phyloP scores from a whole-genome alignment of 2,888 invertebrate genomes.

The Dasysyrphus tricinctus region DNA sequence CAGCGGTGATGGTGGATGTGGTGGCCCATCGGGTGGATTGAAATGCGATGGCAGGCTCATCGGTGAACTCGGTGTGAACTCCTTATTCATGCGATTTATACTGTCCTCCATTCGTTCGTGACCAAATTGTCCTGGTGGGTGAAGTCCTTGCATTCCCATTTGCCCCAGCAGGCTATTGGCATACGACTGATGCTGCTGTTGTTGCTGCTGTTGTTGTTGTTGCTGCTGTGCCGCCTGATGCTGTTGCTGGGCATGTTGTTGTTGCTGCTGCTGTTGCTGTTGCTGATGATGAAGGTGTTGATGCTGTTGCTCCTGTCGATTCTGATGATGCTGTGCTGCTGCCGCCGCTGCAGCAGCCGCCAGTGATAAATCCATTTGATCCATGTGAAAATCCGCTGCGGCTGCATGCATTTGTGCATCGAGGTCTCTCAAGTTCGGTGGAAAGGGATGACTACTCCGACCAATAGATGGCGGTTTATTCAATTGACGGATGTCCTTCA shows the following conservation, averaged over 20 bases:
- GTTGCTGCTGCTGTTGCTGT: conserved; percentile 55
- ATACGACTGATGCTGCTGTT: conserved; percentile 81
- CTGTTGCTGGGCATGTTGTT: conserved; percentile 34
- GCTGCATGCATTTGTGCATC: conserved; percentile 83
- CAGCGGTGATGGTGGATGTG: conserved; percentile 86
- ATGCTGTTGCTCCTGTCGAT: conserved; percentile 70
- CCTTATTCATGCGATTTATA: conserved; percentile 82
- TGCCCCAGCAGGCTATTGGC: conserved; percentile 81
- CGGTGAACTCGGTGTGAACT: conserved; percentile 82
- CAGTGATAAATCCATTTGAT: conserved; percentile 83
- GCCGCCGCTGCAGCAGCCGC: conserved; percentile 83
- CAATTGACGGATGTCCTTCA: conserved; percentile 83
- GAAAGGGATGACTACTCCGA: conserved; percentile 77
- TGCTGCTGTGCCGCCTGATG: conserved; percentile 77
- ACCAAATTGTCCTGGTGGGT: conserved; percentile 79
- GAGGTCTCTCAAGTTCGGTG: conserved; percentile 79
- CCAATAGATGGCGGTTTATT: conserved; percentile 81
- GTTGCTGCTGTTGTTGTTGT: conserved; percentile 69
- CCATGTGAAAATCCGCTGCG: conserved; percentile 82
- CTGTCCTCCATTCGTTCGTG: conserved; percentile 83
- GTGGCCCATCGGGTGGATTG: conserved; percentile 84
- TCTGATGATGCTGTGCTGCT: conserved; percentile 78
- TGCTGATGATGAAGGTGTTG: conserved; percentile 68
- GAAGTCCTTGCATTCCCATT: conserved; percentile 80
- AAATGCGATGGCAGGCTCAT: conserved; percentile 83